Conservation (phyloP, 1,140 invertebrate species). For the Diuraphis noxia region DNA sequence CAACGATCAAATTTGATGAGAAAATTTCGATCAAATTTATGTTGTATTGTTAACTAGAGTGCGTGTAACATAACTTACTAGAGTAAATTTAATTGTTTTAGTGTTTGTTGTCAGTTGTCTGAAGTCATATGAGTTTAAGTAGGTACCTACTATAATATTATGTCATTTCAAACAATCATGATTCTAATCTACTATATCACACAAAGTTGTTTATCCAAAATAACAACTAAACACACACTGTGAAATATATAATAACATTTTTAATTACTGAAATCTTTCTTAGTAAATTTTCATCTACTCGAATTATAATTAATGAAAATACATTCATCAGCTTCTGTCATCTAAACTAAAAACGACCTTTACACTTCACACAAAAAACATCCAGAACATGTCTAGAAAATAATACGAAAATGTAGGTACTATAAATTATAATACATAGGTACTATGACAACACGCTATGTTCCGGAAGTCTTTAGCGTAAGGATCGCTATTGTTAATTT, state of each 20-base stretch:
- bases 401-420: background rate
- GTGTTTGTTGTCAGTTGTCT: background rate
- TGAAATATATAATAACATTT: background rate
- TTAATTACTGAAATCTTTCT: background rate
- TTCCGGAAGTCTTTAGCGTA: background rate
- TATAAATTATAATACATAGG: too few relatives aligned
- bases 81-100: background rate
- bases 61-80: background rate
- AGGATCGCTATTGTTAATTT: background rate
- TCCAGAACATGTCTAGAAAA: background rate
- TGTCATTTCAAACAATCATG: background rate
- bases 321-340: background rate
- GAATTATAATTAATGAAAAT: background rate
- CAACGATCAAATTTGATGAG: background rate
- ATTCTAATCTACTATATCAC: background rate
- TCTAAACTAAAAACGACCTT: background rate
- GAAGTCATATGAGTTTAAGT: background rate
- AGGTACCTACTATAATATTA: too few relatives aligned
- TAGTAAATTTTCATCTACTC: background rate
- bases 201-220: background rate
- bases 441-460: background rate
- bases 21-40: background rate
- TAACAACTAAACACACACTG: background rate
- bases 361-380: background rate
- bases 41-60: background rate